A percentile compares a stretch with the other conserved stretches of the same genome.
Evolutionary conservation across 2,113 vertebrate genomes (phyloP).

Genomic region (Junco hyemalis): DNA sequence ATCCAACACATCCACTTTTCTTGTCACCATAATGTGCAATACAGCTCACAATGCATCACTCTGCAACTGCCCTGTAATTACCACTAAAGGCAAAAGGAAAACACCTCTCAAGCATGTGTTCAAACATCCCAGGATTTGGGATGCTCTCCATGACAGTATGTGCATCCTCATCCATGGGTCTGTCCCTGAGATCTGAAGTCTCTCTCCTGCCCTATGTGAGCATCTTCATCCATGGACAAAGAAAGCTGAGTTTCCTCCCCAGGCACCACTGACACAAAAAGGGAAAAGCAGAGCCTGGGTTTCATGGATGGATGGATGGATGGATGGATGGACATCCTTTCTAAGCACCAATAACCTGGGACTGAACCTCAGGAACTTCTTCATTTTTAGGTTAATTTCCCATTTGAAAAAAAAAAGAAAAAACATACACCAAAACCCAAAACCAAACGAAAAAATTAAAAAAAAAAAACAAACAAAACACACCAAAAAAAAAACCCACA

Average conservation of each 20-base stretch:
- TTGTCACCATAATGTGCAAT: background rate
- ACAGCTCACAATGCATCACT: background rate
- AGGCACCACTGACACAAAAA: background rate
- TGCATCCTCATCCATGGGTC: background rate
- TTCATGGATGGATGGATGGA: background rate
- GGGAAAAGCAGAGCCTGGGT: background rate
- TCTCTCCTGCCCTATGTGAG: background rate
- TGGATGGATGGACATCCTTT: background rate
- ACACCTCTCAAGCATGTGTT: background rate
- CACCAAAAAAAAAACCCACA: background rate
- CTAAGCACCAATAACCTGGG: background rate
- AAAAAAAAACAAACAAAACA: background rate
- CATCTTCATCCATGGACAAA: background rate
- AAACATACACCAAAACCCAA: background rate
- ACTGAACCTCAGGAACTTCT: background rate
- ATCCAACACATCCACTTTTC: background rate
- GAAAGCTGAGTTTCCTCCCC: background rate
- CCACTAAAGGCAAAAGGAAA: background rate
- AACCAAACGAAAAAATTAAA: background rate
- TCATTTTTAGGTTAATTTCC: background rate
- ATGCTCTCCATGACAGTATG: background rate
- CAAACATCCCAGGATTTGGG: background rate
- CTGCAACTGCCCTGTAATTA: background rate
- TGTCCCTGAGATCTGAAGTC: background rate
- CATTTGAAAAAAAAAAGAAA: background rate